Evolutionary conservation across 2,888 invertebrate genomes (phyloP).

Genomic region (Strigamia transsilvanica): DNA sequence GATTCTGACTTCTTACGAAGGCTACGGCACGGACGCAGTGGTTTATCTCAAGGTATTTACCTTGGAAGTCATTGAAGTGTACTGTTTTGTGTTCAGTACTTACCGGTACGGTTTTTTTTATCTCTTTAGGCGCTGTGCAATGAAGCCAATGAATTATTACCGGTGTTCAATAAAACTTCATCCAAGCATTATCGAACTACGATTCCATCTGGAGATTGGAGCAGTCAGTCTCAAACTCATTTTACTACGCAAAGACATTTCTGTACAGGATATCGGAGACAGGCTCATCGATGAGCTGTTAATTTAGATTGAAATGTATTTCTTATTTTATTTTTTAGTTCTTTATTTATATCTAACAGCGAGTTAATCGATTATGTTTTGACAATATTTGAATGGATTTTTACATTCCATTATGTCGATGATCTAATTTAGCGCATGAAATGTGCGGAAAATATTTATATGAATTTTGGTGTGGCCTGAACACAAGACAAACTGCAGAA

Average conservation of each 20-base stretch:
- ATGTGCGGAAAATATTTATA: background rate
- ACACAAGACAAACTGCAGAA: too few species aligned
- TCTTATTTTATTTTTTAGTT: background rate
- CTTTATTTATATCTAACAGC: constrained; percentile 18
- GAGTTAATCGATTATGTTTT: background rate
- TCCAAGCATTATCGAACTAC: constrained; percentile 86
- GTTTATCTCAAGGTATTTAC: constrained; percentile 88
- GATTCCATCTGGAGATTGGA: constrained; percentile 88
- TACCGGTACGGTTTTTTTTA: background rate
- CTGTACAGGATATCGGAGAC: constrained; percentile 53
- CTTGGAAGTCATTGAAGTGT: too few species aligned
- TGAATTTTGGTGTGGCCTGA: background rate
- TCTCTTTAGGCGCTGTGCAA: constrained; percentile 83
- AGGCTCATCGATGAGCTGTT: background rate
- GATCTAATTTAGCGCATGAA: background rate
- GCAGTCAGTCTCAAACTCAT: constrained; percentile 58
- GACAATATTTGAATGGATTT: background rate
- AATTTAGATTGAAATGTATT: background rate
- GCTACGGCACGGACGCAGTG: constrained; percentile 95
- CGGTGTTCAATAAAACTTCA: constrained; percentile 96
- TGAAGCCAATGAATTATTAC: constrained; percentile 96
- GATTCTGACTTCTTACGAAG: constrained; percentile 91
- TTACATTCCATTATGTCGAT: constrained; percentile 9
- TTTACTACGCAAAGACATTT: constrained; percentile 57
- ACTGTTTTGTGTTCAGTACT: background rate